Evolutionary conservation across 2,113 vertebrate genomes (phyloP).

Genomic region (Nothocercus nigrocapillus): DNA sequence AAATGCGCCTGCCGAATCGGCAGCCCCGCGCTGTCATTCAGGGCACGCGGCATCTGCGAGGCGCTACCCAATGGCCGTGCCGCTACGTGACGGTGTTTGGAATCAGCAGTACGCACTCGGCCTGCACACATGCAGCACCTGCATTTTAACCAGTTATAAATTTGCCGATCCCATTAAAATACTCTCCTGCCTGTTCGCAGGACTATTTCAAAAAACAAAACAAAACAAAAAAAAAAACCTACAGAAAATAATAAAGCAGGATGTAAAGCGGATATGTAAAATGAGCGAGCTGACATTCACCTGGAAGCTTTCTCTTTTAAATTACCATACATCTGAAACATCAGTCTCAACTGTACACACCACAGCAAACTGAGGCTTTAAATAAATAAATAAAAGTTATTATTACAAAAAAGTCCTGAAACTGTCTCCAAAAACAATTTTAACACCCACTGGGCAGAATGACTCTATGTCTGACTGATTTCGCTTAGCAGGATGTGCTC

Average conservation of each 20-base stretch:
- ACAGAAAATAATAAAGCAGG: neutral
- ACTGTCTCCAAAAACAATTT: neutral
- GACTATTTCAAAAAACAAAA: neutral
- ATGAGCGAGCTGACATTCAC: neutral
- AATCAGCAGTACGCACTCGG: neutral
- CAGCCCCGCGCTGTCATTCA: conserved; percentile 21
- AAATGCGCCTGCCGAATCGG: conserved; percentile 20
- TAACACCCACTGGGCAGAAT: neutral
- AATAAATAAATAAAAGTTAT: neutral
- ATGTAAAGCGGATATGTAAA: neutral
- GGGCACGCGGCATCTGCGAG: neutral
- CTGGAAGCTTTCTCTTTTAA: neutral
- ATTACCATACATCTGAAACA: neutral
- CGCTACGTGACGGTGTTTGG: neutral
- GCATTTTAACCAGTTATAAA: neutral
- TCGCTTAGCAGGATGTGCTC: neutral
- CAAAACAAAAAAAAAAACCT: neutral
- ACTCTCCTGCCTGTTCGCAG: neutral
- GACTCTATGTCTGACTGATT: neutral
- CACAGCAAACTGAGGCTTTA: neutral
- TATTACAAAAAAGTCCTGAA: neutral
- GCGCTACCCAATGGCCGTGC: neutral
- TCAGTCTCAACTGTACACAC: neutral
- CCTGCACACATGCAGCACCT: neutral
- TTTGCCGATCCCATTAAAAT: neutral